Percentiles rank a stretch among this genome's conserved stretches.
These are phyloP conservation scores for Gisinianus flammeolus DNA, from an alignment of 2,888 invertebrate species.

Conservation along the genomic window DNA sequence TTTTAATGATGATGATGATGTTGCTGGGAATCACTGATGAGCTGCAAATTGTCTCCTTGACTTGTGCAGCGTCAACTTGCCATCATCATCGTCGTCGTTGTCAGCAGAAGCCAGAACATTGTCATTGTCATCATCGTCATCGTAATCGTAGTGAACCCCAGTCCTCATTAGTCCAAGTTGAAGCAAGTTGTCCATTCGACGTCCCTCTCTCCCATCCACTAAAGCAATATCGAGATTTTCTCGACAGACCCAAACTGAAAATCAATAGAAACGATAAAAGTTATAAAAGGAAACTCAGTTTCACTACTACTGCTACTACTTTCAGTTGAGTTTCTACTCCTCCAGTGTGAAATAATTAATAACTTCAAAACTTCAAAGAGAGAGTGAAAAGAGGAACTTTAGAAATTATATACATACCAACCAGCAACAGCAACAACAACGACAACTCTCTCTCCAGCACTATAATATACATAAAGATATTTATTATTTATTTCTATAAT, in stretches of 20 bases:
- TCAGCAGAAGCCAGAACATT: neutral
- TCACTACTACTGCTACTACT: no score
- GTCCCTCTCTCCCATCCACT: neutral
- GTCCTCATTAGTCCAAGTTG: neutral
- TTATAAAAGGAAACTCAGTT: no score
- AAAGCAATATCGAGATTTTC: neutral
- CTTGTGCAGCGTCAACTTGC: neutral
- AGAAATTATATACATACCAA: no score
- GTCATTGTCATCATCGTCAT: neutral
- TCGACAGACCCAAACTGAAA: slow-evolving; percentile 1
- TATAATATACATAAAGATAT: no score
- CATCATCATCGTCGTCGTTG: neutral
- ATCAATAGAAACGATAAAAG: slow-evolving; percentile 12
- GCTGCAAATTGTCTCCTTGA: slow-evolving; percentile 3
- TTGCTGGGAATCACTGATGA: slow-evolving; percentile 7
- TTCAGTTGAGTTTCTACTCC: no score
- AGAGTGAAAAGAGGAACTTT: no score
- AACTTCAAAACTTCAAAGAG: no score
- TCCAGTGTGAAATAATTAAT: no score
- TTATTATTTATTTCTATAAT: neutral
- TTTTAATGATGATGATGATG: neutral
- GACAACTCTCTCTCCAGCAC: no score
- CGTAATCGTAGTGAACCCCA: neutral
- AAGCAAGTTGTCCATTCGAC: neutral
- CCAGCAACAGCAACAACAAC: no score